Evolutionary conservation across 2,797 vertebrate species (phyloP), one percentile per base, ranked within the genome.

Genomic region (Heliangelus exortis): DNA sequence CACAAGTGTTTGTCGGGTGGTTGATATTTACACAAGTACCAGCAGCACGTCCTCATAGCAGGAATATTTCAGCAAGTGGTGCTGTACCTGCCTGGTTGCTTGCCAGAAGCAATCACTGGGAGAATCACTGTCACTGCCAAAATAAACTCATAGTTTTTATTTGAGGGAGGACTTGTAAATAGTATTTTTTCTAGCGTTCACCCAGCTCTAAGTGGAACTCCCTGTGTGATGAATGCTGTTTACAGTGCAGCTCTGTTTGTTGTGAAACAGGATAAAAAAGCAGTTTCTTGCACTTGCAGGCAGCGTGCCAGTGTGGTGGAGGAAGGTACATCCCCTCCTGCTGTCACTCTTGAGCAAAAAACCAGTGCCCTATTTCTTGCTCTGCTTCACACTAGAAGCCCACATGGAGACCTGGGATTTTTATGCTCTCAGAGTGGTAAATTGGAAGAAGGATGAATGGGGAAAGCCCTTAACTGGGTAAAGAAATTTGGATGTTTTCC

Each of bases 61-160:
- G 50, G 55, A 91, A 29, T 76, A 78, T 50, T 90, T 84, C 74
- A 67, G 80, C 81, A 69, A 92, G 65, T 43, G 65, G 12, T 79
- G 87, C 54, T 87, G 61, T 96, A 95, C 95, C 92, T 97, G 93
- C 77, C 65, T 31, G 55, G 50, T 61, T 0, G 0, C 65, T 84
- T 62, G 85, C 87, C 89, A 95, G 74, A 71, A 84, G 71, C 43
- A 50, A 77, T 87, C 90, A 76, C 87, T 50, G 4, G 77, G 83
- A 96, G 83, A 80, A 89, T 68, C 21, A 1, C 71, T 82, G 72
- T 21, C 7, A 1, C 19, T 90, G 95, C 91, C 95, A 96, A 96
- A 93, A 95, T 77, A 94, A 94, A 94, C 88, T 80, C 59, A 39
- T 33, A 86, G 65, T 61, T 95, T 96, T 94, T 93, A 95, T 96